Base-by-base conservation (phyloP, 2,888 invertebrate genomes). In the Sinotaia quadrata region DNA sequence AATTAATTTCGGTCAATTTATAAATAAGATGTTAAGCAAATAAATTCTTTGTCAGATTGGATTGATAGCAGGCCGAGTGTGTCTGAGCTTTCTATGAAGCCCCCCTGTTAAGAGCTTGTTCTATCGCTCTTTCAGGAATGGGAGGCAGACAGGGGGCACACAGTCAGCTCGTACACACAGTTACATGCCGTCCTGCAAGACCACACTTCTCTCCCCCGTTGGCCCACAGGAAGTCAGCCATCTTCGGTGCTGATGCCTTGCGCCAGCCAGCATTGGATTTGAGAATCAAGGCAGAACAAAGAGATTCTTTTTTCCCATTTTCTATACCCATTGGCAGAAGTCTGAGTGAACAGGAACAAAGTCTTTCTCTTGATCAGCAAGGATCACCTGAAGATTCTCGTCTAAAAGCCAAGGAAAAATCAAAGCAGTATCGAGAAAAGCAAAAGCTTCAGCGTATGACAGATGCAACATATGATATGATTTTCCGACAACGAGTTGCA, bases 31-130 rank as follows among this genome's bases (percentile, higher is more conserved):
- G n/a, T n/a, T n/a, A n/a, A n/a, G n/a, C n/a, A n/a, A n/a, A n/a
- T n/a, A n/a, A n/a, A n/a, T n/a, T n/a, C n/a, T n/a, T n/a, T n/a
- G n/a, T n/a, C n/a, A n/a, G 8, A 41, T 41, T 41, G 18, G n/a
- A 54, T 54, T 24, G 54, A 54, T 29, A 29, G 54, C 54, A 24
- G 54, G 24, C 54, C 31, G 27, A 18, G 54, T 54, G 54, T 54
- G 27, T 54, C 10, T 10, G 51, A 54, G 54, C 54, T 54, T 54
- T 24, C 54, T 54, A 29, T 24, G 15, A 27, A 24, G 54, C 21
- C 27, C 54, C 54, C 54, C 54, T 29, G 54, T 27, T 54, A 54
- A 54, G 54, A 54, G 54, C 54, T 54, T 54, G 54, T 54, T 54
- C 54, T 54, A 31, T 54, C n/a, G 54, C 54, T 54, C 54, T 54